Conservation (phyloP, 2,888 invertebrate species). For the Eristalis arbustorum region DNA sequence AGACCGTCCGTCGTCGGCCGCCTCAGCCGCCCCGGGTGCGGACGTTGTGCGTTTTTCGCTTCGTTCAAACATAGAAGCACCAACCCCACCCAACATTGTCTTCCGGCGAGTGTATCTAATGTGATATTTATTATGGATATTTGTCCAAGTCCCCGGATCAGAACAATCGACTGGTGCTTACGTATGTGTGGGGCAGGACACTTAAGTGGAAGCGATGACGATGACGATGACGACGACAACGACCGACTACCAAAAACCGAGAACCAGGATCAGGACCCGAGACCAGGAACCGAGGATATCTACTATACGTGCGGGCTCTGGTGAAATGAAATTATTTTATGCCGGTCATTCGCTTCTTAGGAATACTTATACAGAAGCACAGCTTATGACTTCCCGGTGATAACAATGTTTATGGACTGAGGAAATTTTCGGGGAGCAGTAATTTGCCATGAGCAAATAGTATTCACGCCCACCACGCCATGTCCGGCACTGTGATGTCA, state of each 20-base stretch:
- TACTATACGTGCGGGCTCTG: constrained; percentile 52
- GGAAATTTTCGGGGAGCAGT: constrained; percentile 56
- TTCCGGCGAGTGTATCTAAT: constrained; percentile 67
- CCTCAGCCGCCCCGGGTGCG: not conserved
- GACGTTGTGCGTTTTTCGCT: constrained; percentile 14
- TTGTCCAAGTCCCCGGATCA: constrained; percentile 66
- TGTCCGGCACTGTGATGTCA: constrained; percentile 32
- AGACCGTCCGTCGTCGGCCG: constrained; percentile 4
- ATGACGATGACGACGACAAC: constrained; percentile 20
- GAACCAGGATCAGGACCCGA: not conserved
- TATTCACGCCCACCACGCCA: constrained; percentile 47
- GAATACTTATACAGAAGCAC: constrained; percentile 45
- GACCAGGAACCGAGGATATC: not conserved
- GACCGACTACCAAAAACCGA: not conserved
- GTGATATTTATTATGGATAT: constrained; percentile 68
- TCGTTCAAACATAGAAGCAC: constrained; percentile 1
- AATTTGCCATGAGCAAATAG: constrained; percentile 63
- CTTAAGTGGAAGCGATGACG: constrained; percentile 50
- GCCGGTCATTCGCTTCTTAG: constrained; percentile 53
- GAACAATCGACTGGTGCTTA: constrained; percentile 57
- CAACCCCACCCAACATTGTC: constrained; percentile 45
- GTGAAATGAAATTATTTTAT: constrained; percentile 67
- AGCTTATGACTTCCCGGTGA: constrained; percentile 67
- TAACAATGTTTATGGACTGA: constrained; percentile 69
- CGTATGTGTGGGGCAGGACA: constrained; percentile 25